phyloP scores from a whole-genome alignment of 2,113 vertebrate genomes.

The Chitala chitala region DNA sequence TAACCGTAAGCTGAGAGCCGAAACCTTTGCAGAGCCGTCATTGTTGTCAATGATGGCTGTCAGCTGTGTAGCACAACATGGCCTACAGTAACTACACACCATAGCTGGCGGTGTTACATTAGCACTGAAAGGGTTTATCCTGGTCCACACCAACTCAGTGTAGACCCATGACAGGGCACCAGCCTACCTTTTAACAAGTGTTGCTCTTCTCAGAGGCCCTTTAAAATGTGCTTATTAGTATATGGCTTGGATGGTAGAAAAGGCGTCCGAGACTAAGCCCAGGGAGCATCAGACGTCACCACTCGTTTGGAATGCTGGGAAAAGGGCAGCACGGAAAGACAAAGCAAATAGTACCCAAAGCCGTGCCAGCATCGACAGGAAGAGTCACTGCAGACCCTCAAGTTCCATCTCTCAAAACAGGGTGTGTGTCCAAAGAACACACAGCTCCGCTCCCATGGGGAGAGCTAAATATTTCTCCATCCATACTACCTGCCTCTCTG shows the following conservation, averaged over 20 bases:
- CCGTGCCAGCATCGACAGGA: constrained; percentile 59
- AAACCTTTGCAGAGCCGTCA: constrained; percentile 2
- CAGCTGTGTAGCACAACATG: background rate
- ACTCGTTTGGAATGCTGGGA: too few relatives aligned
- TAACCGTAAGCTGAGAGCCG: constrained; percentile 1
- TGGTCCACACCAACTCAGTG: background rate
- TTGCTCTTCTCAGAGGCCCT: too few relatives aligned
- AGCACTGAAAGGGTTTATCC: background rate
- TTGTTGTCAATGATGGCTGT: constrained; percentile 13
- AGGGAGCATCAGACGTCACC: constrained; percentile 31
- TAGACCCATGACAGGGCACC: background rate
- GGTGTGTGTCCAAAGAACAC: constrained; percentile 53
- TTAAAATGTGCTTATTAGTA: too few relatives aligned
- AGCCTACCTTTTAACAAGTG: background rate
- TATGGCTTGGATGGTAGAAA: too few relatives aligned
- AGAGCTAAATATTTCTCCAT: background rate
- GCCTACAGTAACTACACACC: too few relatives aligned
- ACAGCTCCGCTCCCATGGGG: constrained; percentile 13
- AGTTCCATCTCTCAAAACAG: constrained; percentile 50
- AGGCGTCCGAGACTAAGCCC: constrained; percentile 12
- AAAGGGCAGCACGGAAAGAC: constrained; percentile 46
- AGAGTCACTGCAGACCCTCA: constrained; percentile 47
- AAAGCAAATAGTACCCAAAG: constrained; percentile 43
- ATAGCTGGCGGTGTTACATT: too few relatives aligned
- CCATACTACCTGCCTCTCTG: constrained; percentile 21